Evolutionary conservation across 2,797 vertebrate genomes (phyloP), one percentile per base, ranked within the genome.

Genomic region (Rhabdophis nuchalis): DNA sequence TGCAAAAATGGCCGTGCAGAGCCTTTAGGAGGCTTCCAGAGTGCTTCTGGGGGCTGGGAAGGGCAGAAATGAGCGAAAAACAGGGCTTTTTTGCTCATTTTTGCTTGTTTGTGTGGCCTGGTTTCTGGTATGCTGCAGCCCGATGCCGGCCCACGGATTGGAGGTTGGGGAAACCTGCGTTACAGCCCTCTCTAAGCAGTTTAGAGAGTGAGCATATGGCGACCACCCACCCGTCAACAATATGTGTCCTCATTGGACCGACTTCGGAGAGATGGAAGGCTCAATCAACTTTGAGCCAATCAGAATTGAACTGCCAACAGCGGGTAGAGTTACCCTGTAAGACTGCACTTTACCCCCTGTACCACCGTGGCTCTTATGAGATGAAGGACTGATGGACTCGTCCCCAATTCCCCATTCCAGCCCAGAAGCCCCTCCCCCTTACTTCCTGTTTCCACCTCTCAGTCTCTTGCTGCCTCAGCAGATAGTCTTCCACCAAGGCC

Each of bases 401-500:
- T 2, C 16, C 53, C 86, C n/a, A 36, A 3, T 1, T 20, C 12
- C 88, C 25, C 58, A 64, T 13, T 8, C 9, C 27, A 11, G 41
- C 3, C 1, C 5, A 2, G 27, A 23, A 86, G 4, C 10, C 0
- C 7, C 20, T 13, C 2, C 4, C 27, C 18, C 53, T 92, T 68
- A 92, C 92, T 89, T 92, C 92, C 41, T 92, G 92, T 25, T 92
- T 90, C 92, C 92, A 92, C 13, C 89, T 72, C 61, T 92, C 92
- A 2, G 92, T 56, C 14, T 92, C 89, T 5, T 87, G 89, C 25
- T 92, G 92, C 89, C 85, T 58, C 29, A 87, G 41, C 23, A 92
- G 85, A 64, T 90, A 92, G 1, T 90, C 92, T 36, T 92, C 92
- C 9, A 57, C 92, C 54, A 92, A 56, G 85, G 89, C n/a, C 89